Conservation (phyloP, 2,113 vertebrate genomes). For the Phyllostomus discolor region DNA sequence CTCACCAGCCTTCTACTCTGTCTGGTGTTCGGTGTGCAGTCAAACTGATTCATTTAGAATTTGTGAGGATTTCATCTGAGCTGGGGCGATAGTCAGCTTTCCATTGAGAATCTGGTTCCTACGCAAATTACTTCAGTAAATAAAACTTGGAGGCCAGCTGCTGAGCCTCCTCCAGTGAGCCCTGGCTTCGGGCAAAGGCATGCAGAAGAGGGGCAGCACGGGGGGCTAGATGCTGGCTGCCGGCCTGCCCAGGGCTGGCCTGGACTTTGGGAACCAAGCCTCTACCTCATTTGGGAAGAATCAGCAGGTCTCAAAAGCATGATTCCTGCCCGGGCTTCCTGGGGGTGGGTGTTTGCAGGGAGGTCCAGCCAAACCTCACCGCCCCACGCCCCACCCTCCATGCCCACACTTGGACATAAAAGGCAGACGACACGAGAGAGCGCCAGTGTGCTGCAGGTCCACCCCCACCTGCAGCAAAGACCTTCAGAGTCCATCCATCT, state of each 20-base stretch:
- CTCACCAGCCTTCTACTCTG: fast-evolving
- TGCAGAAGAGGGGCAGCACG: fast-evolving
- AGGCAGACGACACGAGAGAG: background rate
- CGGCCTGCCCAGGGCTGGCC: fast-evolving
- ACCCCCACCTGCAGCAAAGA: background rate
- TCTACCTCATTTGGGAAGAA: background rate
- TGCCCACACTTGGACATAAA: background rate
- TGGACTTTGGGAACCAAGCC: fast-evolving
- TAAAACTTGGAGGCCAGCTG: slow-evolving; percentile 2
- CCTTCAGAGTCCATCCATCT: background rate
- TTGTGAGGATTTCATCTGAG: background rate
- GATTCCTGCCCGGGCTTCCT: background rate
- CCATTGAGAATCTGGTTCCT: background rate
- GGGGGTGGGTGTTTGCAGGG: fast-evolving
- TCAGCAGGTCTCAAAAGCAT: background rate
- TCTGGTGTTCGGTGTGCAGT: background rate
- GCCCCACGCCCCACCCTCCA: fast-evolving
- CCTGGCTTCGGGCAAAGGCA: background rate
- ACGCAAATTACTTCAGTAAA: slow-evolving; percentile 47
- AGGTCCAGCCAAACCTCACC: background rate
- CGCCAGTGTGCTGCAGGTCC: fast-evolving
- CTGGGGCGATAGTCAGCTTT: background rate
- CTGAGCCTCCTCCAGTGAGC: background rate
- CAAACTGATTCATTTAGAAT: background rate
- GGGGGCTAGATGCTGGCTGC: background rate